phyloP scores from a whole-genome alignment of 2,888 invertebrate species.

The Nymphalis polychloros region DNA sequence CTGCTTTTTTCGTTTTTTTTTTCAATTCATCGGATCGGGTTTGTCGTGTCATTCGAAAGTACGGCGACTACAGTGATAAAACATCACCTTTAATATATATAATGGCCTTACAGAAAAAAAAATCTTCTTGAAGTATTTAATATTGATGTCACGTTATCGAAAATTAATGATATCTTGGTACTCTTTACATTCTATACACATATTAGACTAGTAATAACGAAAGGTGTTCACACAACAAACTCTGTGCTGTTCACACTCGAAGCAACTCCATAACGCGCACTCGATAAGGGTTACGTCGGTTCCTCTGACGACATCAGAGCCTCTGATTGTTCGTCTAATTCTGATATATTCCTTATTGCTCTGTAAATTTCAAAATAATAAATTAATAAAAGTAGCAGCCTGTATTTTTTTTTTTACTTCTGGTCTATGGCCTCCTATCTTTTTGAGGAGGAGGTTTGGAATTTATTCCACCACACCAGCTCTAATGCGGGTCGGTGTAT shows the following conservation, averaged over 20 bases:
- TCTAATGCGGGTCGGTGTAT: no score
- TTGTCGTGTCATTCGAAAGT: no score
- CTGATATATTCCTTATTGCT: slow-evolving; percentile 74
- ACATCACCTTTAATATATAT: neutral
- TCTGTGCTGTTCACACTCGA: slow-evolving; percentile 48
- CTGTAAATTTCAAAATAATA: slow-evolving; percentile 46
- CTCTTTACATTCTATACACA: slow-evolving; percentile 40
- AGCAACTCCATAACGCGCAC: slow-evolving; percentile 18
- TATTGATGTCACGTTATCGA: neutral
- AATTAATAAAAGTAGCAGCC: neutral
- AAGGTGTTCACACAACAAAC: slow-evolving; percentile 53
- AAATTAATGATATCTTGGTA: neutral
- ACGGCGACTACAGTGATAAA: neutral
- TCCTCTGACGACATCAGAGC: slow-evolving; percentile 80
- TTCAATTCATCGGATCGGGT: no score
- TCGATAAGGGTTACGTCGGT: slow-evolving; percentile 63
- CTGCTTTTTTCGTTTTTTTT: no score
- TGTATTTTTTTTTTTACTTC: neutral
- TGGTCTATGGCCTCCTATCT: no score
- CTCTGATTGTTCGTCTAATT: slow-evolving; percentile 83
- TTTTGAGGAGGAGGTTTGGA: no score
- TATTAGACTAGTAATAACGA: slow-evolving; percentile 45
- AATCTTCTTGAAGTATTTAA: neutral
- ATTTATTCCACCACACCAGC: no score
- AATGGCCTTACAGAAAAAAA: neutral